These are phyloP conservation scores for Leptobrachium leishanense DNA, from an alignment of 2,113 vertebrate species.

Conservation along the genomic window DNA sequence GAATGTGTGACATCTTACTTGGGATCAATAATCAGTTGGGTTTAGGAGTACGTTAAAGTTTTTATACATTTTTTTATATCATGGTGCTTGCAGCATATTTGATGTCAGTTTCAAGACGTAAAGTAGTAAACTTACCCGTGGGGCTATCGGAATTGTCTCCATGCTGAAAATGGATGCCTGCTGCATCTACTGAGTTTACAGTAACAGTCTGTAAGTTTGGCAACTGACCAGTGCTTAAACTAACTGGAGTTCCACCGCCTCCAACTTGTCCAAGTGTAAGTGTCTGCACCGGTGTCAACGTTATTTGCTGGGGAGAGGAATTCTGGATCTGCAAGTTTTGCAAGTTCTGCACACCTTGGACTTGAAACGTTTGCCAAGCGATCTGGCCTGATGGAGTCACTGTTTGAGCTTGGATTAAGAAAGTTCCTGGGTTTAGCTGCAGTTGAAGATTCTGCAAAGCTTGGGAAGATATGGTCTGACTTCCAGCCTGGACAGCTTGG, in stretches of 20 bases:
- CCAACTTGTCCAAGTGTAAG: constrained; percentile 91
- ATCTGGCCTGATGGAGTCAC: constrained; percentile 96
- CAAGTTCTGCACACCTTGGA: constrained; percentile 96
- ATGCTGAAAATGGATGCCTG: constrained; percentile 83
- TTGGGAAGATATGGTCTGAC: constrained; percentile 80
- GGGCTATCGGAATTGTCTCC: constrained; percentile 83
- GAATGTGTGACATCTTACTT: too few species aligned
- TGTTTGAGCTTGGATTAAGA: constrained; percentile 98
- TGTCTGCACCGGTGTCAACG: constrained; percentile 93
- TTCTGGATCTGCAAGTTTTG: constrained; percentile 97
- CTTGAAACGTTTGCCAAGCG: constrained; percentile 99
- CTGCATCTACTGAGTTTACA: constrained; percentile 88
- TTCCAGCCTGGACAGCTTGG: constrained; percentile 75
- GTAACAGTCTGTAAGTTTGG: constrained; percentile 97
- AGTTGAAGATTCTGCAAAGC: constrained; percentile 93
- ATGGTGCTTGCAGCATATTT: too few species aligned
- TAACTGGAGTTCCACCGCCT: constrained; percentile 80
- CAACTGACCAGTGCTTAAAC: constrained; percentile 89
- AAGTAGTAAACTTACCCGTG: constrained; percentile 76
- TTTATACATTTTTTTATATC: too few species aligned
- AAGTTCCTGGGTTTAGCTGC: constrained; percentile 92
- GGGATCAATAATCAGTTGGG: too few species aligned
- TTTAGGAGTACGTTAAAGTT: too few species aligned
- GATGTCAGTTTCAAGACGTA: not conserved
- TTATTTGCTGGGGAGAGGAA: constrained; percentile 92